phyloP scores from a whole-genome alignment of 2,113 vertebrate genomes.

The Nesogale talazaci region DNA sequence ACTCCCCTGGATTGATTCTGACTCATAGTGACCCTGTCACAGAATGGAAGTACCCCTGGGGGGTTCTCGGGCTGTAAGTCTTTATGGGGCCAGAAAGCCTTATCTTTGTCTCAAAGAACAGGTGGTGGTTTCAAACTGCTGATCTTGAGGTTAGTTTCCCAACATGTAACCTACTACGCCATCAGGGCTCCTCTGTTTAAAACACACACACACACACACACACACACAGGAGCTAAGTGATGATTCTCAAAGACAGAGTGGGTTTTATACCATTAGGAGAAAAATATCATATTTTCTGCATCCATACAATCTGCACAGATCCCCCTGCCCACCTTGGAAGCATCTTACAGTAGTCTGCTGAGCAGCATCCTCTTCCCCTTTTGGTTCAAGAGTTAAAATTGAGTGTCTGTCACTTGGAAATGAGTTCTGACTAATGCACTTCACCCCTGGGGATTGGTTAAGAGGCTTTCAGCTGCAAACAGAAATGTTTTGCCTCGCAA shows the following conservation, averaged over 20 bases:
- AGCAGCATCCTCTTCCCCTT: neutral
- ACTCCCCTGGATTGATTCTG: too few relatives aligned
- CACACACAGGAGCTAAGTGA: constrained; percentile 5
- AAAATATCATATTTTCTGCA: constrained; percentile 32
- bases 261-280: constrained; percentile 1
- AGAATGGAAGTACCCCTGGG: too few relatives aligned
- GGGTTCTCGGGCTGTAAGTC: too few relatives aligned
- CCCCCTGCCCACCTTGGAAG: neutral
- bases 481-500: neutral
- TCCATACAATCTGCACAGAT: neutral
- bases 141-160: too few relatives aligned
- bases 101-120: too few relatives aligned
- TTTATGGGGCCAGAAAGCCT: too few relatives aligned
- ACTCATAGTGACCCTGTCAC: too few relatives aligned
- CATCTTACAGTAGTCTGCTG: neutral
- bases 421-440: neutral
- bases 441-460: neutral
- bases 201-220: neutral
- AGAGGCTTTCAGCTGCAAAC: constrained; percentile 14
- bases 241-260: neutral
- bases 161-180: too few relatives aligned
- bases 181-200: too few relatives aligned
- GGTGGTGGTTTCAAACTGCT: too few relatives aligned
- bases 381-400: neutral
- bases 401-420: constrained; percentile 27